These are phyloP conservation scores for Ochropleura plecta DNA, from an alignment of 2,888 invertebrate species.

Conservation along the genomic window DNA sequence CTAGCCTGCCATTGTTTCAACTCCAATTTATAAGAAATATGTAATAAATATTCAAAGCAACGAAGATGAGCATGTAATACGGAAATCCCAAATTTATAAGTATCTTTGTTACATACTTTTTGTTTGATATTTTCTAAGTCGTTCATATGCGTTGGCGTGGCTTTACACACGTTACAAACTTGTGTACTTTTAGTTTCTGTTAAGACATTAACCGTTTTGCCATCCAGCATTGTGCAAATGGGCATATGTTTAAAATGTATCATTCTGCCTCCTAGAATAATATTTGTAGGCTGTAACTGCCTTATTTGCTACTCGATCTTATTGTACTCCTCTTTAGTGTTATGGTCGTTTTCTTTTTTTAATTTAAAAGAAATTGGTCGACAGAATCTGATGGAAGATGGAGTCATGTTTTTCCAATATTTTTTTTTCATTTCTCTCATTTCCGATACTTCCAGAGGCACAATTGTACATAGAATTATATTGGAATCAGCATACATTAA, in stretches of 20 bases:
- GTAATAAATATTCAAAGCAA: too few species aligned
- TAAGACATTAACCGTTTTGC: slow-evolving; percentile 9
- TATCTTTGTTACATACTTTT: slow-evolving; percentile 11
- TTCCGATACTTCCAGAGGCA: slow-evolving; percentile 7
- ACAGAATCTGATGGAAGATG: slow-evolving; percentile 14
- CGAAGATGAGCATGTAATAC: too few species aligned
- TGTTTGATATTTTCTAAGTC: slow-evolving; percentile 5
- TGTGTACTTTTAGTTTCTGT: slow-evolving; percentile 19
- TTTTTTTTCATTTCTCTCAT: slow-evolving; percentile 1
- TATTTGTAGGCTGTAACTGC: not conserved
- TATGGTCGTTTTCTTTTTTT: slow-evolving; percentile 6
- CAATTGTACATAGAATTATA: slow-evolving; percentile 8
- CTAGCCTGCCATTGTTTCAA: too few species aligned
- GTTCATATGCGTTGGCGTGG: not conserved
- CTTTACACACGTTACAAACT: slow-evolving; percentile 13
- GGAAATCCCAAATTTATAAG: too few species aligned
- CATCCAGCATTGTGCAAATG: slow-evolving; percentile 14
- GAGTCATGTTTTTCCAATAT: slow-evolving; percentile 2
- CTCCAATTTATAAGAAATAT: too few species aligned
- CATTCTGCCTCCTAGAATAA: not conserved
- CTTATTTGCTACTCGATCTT: slow-evolving; percentile 14
- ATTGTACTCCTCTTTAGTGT: slow-evolving; percentile 3
- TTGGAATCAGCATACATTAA: too few species aligned
- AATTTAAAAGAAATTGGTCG: slow-evolving; percentile 14
- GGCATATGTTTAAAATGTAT: not conserved